These are phyloP conservation scores for Zaprionus bogoriensis DNA, from an alignment of 2,888 invertebrate genomes.

Conservation along the genomic window DNA sequence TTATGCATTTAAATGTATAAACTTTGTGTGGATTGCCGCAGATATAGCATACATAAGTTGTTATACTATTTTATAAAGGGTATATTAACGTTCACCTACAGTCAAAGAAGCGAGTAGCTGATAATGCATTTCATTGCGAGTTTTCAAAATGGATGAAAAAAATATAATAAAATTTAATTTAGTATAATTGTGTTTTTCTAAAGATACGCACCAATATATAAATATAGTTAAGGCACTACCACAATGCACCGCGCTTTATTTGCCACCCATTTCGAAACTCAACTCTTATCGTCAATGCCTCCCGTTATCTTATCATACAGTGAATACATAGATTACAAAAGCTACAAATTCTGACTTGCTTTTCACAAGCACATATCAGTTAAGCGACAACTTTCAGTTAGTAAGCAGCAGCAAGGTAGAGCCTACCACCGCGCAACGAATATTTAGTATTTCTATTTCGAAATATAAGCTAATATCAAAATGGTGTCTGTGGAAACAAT, in stretches of 20 bases:
- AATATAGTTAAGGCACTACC: neutral
- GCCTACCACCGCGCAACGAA: neutral
- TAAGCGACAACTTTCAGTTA: conserved; percentile 61
- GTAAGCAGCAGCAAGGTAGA: conserved; percentile 41
- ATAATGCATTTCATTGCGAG: no score
- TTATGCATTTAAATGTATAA: no score
- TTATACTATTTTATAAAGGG: no score
- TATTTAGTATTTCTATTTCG: neutral
- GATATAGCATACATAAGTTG: no score
- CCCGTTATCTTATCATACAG: conserved; percentile 48
- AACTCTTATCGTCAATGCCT: conserved; percentile 54
- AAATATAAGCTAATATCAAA: conserved; percentile 77
- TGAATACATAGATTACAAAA: conserved; percentile 65
- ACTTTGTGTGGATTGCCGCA: no score
- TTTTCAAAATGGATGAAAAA: no score
- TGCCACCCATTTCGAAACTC: conserved; percentile 55
- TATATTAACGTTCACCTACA: no score
- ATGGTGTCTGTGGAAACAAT: conserved; percentile 93
- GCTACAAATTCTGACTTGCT: conserved; percentile 58
- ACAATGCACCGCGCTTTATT: neutral
- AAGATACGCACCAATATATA: neutral
- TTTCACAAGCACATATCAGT: conserved; percentile 33
- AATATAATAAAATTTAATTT: no score
- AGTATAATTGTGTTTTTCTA: neutral
- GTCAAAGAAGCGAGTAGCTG: no score